Evolutionary conservation across 2,888 invertebrate species (phyloP).

Genomic region (Acronicta psi): DNA sequence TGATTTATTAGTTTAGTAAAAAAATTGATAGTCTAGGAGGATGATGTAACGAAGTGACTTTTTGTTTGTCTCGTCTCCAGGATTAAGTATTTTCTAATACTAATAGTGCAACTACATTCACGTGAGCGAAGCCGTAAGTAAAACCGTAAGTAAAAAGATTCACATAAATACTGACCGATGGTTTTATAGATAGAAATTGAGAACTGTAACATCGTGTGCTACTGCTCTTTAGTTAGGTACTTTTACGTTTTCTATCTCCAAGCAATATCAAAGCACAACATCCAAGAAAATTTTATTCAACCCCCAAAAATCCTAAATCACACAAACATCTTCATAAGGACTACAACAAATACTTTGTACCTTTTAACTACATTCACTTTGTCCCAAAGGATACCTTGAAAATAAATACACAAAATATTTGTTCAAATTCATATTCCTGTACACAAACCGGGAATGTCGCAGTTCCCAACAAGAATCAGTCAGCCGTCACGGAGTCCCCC

Average conservation of each 20-base stretch:
- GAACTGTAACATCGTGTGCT: too few species aligned
- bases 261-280: slow-evolving; percentile 21
- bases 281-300: slow-evolving; percentile 29
- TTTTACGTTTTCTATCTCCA: background rate
- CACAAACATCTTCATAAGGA: slow-evolving; percentile 43
- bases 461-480: slow-evolving; percentile 63
- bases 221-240: too few species aligned
- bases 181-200: too few species aligned
- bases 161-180: too few species aligned
- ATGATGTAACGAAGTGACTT: too few species aligned
- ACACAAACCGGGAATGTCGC: slow-evolving; percentile 45
- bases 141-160: too few species aligned
- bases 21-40: too few species aligned
- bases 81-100: too few species aligned
- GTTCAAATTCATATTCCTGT: slow-evolving; percentile 49
- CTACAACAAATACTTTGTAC: slow-evolving; percentile 42
- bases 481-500: slow-evolving; percentile 55
- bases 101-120: too few species aligned
- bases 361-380: slow-evolving; percentile 41
- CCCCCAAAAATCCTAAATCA: slow-evolving; percentile 30
- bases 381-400: slow-evolving; percentile 37
- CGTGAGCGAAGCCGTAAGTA: too few species aligned
- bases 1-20: too few species aligned
- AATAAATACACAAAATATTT: slow-evolving; percentile 56
- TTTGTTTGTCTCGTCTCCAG: too few species aligned